Conservation (phyloP, 2,113 vertebrate species). For the Amphiprion ocellaris region DNA sequence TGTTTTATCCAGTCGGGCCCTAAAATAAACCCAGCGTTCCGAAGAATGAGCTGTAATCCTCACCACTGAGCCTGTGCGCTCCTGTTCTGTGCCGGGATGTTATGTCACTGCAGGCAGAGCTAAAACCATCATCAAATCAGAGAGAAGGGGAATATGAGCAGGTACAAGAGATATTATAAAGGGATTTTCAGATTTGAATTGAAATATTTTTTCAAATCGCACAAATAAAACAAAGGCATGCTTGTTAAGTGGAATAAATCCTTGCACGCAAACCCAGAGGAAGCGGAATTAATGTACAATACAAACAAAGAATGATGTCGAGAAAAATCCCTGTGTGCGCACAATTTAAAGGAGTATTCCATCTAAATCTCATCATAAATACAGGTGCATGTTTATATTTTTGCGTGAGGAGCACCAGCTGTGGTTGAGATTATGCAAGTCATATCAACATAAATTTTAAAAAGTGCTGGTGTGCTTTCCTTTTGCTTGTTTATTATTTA, state of each 20-base stretch:
- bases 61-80: slow-evolving; percentile 41
- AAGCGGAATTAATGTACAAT: background rate
- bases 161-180: slow-evolving; percentile 30
- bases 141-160: background rate
- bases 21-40: slow-evolving; percentile 80
- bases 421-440: no score
- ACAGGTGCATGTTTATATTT: no score
- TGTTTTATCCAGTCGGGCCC: slow-evolving; percentile 74
- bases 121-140: slow-evolving; percentile 59
- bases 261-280: background rate
- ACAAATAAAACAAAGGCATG: background rate
- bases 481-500: no score
- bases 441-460: no score
- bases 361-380: no score
- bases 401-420: no score
- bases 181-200: slow-evolving; percentile 39
- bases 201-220: slow-evolving; percentile 12
- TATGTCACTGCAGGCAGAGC: slow-evolving; percentile 65
- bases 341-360: no score
- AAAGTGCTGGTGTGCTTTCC: no score
- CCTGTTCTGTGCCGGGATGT: slow-evolving; percentile 52
- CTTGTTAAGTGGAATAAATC: no score
- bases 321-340: no score
- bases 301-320: no score
- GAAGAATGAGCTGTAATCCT: slow-evolving; percentile 80